Conservation (phyloP, 2,888 invertebrate genomes). For the Bhutanitis thaidina region DNA sequence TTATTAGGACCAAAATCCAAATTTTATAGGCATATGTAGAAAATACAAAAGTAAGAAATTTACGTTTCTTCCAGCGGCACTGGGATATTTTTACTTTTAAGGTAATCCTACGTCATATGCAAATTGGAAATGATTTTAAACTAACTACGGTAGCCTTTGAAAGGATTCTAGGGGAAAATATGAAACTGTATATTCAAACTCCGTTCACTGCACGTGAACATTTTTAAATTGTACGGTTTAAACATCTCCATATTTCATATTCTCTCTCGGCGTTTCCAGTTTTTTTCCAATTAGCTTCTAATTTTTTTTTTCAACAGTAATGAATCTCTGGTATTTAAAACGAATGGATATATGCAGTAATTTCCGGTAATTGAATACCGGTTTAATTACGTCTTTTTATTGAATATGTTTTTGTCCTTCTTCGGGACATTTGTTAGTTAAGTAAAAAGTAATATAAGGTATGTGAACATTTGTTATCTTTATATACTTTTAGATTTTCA, state of each 20-base stretch:
- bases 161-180: conserved; percentile 8
- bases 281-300: conserved; percentile 19
- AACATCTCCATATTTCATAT: conserved; percentile 18
- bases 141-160: conserved; percentile 9
- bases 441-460: too few species aligned
- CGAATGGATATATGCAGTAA: conserved; percentile 13
- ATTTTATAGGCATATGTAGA: too few species aligned
- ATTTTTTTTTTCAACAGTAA: conserved; percentile 11
- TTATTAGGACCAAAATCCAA: too few species aligned
- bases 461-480: too few species aligned
- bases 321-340: conserved; percentile 18
- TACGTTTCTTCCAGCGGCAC: neutral
- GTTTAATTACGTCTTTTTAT: conserved; percentile 13
- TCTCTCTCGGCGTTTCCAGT: conserved; percentile 16
- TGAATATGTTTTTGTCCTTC: neutral
- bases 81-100: conserved; percentile 11
- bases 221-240: conserved; percentile 20
- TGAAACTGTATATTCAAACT: conserved; percentile 9
- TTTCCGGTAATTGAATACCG: conserved; percentile 12
- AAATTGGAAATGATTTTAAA: conserved; percentile 18
- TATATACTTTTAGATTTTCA: too few species aligned
- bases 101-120: conserved; percentile 5
- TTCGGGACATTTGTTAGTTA: neutral
- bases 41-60: neutral
- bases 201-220: conserved; percentile 14